phyloP scores from a whole-genome alignment of 2,113 vertebrate species.

The Sorex fumeus region DNA sequence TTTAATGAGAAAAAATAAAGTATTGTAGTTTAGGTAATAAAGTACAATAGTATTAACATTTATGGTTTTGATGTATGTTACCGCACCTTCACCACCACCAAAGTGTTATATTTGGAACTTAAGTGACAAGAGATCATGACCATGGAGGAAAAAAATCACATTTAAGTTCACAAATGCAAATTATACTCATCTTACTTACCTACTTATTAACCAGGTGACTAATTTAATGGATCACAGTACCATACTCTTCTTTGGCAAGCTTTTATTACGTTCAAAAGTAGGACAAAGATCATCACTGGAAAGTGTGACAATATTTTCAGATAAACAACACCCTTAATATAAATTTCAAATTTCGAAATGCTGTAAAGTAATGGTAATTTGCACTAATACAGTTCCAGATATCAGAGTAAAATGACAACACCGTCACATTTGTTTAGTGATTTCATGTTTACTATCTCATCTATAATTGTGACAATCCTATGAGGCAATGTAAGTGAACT shows the following conservation, averaged over 20 bases:
- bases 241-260: constrained; percentile 44
- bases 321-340: constrained; percentile 31
- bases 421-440: constrained; percentile 40
- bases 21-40: too few relatives aligned
- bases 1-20: too few relatives aligned
- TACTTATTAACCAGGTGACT: constrained; percentile 77
- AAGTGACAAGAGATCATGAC: background rate
- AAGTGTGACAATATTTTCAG: constrained; percentile 58
- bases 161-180: constrained; percentile 66
- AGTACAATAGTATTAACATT: too few relatives aligned
- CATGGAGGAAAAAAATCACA: constrained; percentile 36
- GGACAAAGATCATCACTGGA: constrained; percentile 68
- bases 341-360: constrained; percentile 45
- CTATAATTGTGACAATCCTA: constrained; percentile 17
- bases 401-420: constrained; percentile 57
- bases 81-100: too few relatives aligned
- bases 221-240: constrained; percentile 64
- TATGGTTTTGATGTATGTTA: too few relatives aligned
- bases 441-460: constrained; percentile 51
- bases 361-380: constrained; percentile 49
- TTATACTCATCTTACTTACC: constrained; percentile 56
- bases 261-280: constrained; percentile 66
- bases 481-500: background rate
- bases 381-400: background rate
- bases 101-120: background rate